These are phyloP conservation scores for sheep (Ovis aries) DNA, from an alignment of 2,113 vertebrate species.

Conservation along the genomic window DNA sequence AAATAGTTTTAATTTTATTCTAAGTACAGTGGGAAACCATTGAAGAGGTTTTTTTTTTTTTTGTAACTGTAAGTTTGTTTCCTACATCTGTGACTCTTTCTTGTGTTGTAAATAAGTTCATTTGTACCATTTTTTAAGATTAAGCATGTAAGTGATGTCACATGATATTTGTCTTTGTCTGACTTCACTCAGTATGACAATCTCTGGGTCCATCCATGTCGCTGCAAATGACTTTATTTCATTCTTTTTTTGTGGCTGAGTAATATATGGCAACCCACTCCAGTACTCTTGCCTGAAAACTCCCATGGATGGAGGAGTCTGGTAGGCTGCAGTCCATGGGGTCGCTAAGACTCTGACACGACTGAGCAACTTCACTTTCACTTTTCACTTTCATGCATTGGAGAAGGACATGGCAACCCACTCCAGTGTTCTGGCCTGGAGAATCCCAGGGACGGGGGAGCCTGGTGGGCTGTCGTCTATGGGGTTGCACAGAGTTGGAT, in stretches of 20 bases:
- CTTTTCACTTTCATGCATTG: too few species aligned
- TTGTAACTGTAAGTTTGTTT: neutral
- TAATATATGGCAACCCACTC: neutral
- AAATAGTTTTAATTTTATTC: neutral
- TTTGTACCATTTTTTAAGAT: neutral
- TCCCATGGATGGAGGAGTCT: neutral
- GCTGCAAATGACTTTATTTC: neutral
- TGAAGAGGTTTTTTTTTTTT: neutral
- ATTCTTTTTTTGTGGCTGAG: neutral
- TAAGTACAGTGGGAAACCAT: neutral
- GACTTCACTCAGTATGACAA: neutral
- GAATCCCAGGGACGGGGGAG: too few species aligned
- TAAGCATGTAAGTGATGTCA: neutral
- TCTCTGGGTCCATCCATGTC: neutral
- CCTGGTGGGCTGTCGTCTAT: too few species aligned
- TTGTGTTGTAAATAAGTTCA: neutral
- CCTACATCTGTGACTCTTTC: neutral
- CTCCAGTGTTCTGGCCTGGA: too few species aligned
- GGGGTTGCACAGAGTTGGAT: too few species aligned
- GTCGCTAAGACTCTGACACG: accelerated
- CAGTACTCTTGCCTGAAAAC: neutral
- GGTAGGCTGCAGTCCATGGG: neutral
- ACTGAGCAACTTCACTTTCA: neutral
- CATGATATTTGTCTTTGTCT: neutral
- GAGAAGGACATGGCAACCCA: too few species aligned